Evolutionary conservation across 2,113 vertebrate species (phyloP).

Genomic region (Perognathus longimembris): DNA sequence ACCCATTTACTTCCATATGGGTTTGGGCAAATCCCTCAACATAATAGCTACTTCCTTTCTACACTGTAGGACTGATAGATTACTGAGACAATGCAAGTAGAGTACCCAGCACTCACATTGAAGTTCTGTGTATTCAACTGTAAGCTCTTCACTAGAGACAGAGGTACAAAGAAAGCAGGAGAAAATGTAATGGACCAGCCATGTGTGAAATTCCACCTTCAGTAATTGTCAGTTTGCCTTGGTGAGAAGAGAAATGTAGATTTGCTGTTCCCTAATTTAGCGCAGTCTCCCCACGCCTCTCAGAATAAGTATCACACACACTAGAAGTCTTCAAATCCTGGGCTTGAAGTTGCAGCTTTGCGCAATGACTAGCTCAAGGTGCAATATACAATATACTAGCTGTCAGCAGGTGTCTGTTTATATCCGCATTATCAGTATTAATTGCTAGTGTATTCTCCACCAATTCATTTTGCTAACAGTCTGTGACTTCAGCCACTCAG

Average conservation of each 20-base stretch:
- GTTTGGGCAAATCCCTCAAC: not conserved
- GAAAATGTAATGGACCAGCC: slow-evolving; percentile 56
- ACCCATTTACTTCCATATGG: not conserved
- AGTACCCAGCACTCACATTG: not conserved
- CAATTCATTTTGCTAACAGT: not conserved
- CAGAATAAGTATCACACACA: slow-evolving; percentile 24
- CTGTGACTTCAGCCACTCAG: not conserved
- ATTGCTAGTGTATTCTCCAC: not conserved
- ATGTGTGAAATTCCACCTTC: slow-evolving; percentile 58
- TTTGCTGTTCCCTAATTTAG: slow-evolving; percentile 60
- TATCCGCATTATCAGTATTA: no score
- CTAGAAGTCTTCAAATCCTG: not conserved
- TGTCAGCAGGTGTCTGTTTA: not conserved
- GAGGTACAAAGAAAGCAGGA: slow-evolving; percentile 41
- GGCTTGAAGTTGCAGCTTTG: not conserved
- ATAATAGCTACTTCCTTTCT: not conserved
- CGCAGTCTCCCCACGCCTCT: not conserved
- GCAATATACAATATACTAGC: not conserved
- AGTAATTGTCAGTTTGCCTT: slow-evolving; percentile 53
- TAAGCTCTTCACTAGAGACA: slow-evolving; percentile 50
- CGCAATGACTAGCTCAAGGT: not conserved
- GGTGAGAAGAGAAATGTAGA: slow-evolving; percentile 62
- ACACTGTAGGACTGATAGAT: not conserved
- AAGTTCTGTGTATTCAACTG: not conserved
- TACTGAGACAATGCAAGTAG: not conserved